Percentiles rank a stretch among this genome's conserved stretches.
Conservation (phyloP, 2,113 vertebrate genomes). For the Hippocampus mohnikei region DNA sequence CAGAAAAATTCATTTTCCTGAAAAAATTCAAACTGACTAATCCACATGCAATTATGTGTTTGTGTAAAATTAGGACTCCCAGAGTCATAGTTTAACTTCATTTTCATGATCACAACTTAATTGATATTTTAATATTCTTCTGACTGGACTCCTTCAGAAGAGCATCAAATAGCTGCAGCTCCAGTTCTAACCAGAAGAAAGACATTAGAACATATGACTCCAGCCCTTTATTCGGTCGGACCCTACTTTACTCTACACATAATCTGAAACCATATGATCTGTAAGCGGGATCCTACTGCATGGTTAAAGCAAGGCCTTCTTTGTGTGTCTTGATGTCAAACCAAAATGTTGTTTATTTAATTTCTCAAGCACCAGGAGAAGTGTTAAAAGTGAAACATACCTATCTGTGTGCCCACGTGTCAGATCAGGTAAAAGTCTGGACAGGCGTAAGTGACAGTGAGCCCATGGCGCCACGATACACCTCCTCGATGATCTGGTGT, state of each 20-base stretch:
- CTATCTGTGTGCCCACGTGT: constrained; percentile 64
- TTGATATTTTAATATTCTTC: too few species aligned
- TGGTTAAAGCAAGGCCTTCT: constrained; percentile 21
- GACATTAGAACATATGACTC: too few species aligned
- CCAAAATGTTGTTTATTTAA: constrained; percentile 65
- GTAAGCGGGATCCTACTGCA: constrained; percentile 32
- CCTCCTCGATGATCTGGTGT: constrained; percentile 49
- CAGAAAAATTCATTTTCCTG: too few species aligned
- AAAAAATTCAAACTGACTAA: too few species aligned
- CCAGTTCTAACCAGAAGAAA: too few species aligned
- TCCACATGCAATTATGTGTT: too few species aligned
- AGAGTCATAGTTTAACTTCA: too few species aligned
- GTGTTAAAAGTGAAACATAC: constrained; percentile 66
- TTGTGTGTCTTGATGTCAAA: constrained; percentile 64
- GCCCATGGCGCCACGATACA: constrained; percentile 39
- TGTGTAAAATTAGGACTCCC: too few species aligned
- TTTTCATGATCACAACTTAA: too few species aligned
- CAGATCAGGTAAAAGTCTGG: constrained; percentile 51
- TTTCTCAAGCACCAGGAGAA: constrained; percentile 45
- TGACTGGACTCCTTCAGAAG: too few species aligned
- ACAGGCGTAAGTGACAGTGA: constrained; percentile 61
- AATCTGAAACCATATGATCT: constrained; percentile 22
- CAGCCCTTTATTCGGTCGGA: too few species aligned
- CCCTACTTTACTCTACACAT: not conserved
- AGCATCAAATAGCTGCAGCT: too few species aligned